A percentile compares a stretch with the other conserved stretches of the same genome.
Conservation (phyloP, 1,140 invertebrate genomes). For the Piezodorus guildinii region DNA sequence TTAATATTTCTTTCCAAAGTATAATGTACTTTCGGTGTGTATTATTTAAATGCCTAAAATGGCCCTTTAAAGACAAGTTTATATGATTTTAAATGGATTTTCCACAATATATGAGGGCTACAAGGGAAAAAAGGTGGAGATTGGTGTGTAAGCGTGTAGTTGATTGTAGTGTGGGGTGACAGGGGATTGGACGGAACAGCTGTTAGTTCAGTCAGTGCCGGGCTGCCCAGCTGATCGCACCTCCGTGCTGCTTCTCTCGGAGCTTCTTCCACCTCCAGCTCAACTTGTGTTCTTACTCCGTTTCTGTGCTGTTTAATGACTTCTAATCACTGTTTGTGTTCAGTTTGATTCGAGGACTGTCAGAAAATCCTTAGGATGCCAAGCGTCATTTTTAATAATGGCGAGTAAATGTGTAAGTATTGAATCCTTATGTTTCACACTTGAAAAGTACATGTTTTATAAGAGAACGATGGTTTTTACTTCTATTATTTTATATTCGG, state of each 20-base stretch:
- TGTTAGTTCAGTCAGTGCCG: background rate
- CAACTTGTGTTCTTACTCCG: too few species aligned
- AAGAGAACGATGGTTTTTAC: background rate
- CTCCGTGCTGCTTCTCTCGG: constrained; percentile 10
- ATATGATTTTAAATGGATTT: too few species aligned
- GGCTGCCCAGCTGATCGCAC: constrained; percentile 24
- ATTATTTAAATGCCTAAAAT: too few species aligned
- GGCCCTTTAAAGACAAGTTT: too few species aligned
- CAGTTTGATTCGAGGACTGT: background rate
- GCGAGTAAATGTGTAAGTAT: constrained; percentile 16
- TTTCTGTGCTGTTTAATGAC: too few species aligned
- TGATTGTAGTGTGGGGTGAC: background rate
- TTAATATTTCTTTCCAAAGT: too few species aligned
- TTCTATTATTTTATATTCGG: background rate
- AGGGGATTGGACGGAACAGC: background rate
- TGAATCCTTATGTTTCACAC: constrained; percentile 25
- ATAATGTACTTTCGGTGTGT: too few species aligned
- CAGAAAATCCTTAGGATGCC: background rate
- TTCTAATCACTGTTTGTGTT: background rate
- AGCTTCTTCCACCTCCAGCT: too few species aligned
- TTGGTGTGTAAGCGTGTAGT: background rate
- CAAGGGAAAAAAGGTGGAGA: background rate
- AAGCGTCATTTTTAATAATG: constrained; percentile 11
- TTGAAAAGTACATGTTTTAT: constrained; percentile 5
- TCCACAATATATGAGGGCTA: background rate